Conservation (phyloP, 2,888 invertebrate genomes). For the Pilophorus perplexus region DNA sequence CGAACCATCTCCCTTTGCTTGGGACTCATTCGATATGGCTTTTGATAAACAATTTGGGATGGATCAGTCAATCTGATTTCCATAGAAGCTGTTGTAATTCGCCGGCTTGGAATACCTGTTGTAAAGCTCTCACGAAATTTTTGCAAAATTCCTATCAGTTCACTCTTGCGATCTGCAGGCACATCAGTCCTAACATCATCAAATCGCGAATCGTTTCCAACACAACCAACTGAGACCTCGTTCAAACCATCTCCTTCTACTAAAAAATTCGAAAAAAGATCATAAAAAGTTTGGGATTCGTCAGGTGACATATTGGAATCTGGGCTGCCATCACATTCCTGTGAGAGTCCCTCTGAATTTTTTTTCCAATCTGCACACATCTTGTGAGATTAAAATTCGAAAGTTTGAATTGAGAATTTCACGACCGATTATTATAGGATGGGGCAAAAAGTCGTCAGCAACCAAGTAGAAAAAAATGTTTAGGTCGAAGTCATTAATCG, state of each 20-base stretch:
- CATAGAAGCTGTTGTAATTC: background rate
- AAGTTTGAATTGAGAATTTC: no score
- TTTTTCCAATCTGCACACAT: no score
- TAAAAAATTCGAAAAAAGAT: conserved; percentile 1
- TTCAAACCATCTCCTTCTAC: no score
- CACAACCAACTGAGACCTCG: background rate
- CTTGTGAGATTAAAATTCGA: no score
- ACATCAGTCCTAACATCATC: conserved; percentile 11
- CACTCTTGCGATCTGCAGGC: background rate
- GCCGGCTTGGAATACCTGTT: background rate
- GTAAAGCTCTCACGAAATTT: background rate
- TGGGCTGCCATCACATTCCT: no score
- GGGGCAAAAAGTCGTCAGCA: background rate
- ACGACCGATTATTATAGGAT: background rate
- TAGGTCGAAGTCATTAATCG: background rate
- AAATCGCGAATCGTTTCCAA: background rate
- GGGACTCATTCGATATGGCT: conserved; percentile 18
- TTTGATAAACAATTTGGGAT: conserved; percentile 5
- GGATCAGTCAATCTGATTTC: conserved; percentile 11
- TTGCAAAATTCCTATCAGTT: background rate
- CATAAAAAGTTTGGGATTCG: background rate
- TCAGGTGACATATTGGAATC: no score
- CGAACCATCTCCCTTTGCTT: conserved; percentile 1
- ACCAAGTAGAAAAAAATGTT: conserved; percentile 15
- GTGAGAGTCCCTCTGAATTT: no score